A percentile compares a stretch with the other conserved stretches of the same genome.
These are phyloP conservation scores for Proteles cristata DNA, from an alignment of 2,113 vertebrate species.

Conservation along the genomic window DNA sequence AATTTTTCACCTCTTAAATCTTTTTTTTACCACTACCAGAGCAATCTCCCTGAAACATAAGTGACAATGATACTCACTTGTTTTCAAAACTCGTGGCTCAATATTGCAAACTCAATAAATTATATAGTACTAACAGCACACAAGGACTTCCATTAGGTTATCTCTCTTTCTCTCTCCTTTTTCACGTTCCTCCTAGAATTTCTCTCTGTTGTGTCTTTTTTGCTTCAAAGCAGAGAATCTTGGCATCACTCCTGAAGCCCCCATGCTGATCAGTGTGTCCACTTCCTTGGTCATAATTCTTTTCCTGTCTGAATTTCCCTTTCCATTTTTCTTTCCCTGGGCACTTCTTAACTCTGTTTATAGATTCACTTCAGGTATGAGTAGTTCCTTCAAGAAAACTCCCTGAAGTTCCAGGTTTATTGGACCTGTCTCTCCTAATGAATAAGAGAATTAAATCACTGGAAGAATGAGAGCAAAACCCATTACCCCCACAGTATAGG, in stretches of 20 bases:
- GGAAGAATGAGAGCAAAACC: neutral
- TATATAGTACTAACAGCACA: neutral
- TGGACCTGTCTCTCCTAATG: neutral
- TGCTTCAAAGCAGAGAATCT: neutral
- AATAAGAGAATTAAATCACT: neutral
- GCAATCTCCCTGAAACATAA: neutral
- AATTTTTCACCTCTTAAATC: neutral
- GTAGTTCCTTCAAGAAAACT: neutral
- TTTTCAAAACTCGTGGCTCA: neutral
- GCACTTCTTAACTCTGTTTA: neutral
- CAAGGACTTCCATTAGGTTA: neutral
- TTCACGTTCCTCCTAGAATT: neutral
- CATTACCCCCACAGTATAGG: neutral
- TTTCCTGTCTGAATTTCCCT: neutral
- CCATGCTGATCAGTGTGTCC: neutral
- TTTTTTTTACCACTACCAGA: neutral
- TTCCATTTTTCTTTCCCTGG: neutral
- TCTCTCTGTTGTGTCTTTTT: neutral
- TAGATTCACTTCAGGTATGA: neutral
- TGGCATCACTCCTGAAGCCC: neutral
- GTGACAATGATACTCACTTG: too few relatives aligned
- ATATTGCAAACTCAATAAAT: neutral
- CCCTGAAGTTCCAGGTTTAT: neutral
- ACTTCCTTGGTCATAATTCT: neutral
- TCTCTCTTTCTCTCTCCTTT: neutral